phyloP scores from a whole-genome alignment of 2,888 invertebrate genomes.

The Drosophila koepferae region DNA sequence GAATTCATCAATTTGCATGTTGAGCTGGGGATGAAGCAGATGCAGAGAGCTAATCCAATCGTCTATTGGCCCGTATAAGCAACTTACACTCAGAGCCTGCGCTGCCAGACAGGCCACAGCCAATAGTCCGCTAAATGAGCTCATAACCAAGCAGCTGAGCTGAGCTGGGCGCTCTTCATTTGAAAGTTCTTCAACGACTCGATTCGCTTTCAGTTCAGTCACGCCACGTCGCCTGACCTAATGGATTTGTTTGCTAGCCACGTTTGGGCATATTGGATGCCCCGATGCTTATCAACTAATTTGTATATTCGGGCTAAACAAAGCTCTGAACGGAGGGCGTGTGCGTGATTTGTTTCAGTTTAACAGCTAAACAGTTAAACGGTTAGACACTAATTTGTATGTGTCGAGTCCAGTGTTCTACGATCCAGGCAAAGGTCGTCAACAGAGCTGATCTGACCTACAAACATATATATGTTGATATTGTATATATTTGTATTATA shows the following conservation, averaged over 20 bases:
- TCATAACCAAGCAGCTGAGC: slow-evolving; percentile 14
- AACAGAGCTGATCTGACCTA: neutral
- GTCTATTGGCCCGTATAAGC: neutral
- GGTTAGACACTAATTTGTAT: slow-evolving; percentile 23
- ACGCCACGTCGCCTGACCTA: slow-evolving; percentile 62
- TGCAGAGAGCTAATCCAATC: neutral
- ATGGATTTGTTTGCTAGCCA: slow-evolving; percentile 43
- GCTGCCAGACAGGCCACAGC: slow-evolving; percentile 1
- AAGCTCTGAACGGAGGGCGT: neutral
- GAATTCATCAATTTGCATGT: slow-evolving; percentile 62
- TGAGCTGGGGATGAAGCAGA: slow-evolving; percentile 27
- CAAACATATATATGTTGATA: neutral
- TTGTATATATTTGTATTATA: neutral
- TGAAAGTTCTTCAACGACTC: slow-evolving; percentile 18
- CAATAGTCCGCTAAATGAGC: slow-evolving; percentile 12
- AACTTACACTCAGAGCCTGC: slow-evolving; percentile 49
- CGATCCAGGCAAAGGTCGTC: slow-evolving; percentile 22
- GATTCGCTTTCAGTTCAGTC: slow-evolving; percentile 56
- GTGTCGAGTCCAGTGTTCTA: slow-evolving; percentile 13
- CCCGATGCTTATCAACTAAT: slow-evolving; percentile 45
- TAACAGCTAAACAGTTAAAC: slow-evolving; percentile 26
- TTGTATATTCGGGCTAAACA: slow-evolving; percentile 31
- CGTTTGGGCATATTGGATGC: slow-evolving; percentile 21
- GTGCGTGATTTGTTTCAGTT: slow-evolving; percentile 39
- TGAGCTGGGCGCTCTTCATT: slow-evolving; percentile 11